Evolutionary conservation across 2,113 vertebrate species (phyloP).

Genomic region (Microcebus griseorufus): DNA sequence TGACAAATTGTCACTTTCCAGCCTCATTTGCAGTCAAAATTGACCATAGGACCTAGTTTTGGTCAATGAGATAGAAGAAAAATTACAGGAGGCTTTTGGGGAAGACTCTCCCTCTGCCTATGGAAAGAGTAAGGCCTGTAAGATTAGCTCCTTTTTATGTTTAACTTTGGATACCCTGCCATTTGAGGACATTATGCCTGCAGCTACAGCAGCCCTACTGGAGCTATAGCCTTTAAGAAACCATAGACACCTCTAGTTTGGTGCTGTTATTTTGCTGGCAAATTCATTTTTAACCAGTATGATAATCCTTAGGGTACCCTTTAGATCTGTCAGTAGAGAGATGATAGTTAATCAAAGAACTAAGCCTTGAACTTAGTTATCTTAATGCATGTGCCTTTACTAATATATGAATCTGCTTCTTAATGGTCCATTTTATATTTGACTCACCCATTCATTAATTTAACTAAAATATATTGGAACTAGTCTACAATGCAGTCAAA

Average conservation of each 20-base stretch:
- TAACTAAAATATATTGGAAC: not conserved
- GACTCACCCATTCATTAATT: not conserved
- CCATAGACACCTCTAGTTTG: not conserved
- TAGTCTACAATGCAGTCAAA: not conserved
- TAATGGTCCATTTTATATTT: not conserved
- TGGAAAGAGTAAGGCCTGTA: not conserved
- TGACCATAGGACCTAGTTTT: not conserved
- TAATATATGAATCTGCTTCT: not conserved
- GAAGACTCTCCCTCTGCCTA: not conserved
- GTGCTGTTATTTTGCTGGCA: not conserved
- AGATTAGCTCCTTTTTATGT: not conserved
- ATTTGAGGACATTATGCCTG: not conserved
- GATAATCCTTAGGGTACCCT: not conserved
- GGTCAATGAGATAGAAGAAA: not conserved
- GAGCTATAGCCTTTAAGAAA: not conserved
- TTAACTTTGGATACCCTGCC: not conserved
- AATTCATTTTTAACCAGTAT: not conserved
- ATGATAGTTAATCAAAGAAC: not conserved
- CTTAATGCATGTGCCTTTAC: not conserved
- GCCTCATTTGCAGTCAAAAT: not conserved
- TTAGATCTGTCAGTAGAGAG: not conserved
- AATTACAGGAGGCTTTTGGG: not conserved
- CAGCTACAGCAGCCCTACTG: not conserved
- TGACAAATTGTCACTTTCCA: not conserved
- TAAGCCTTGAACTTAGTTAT: not conserved